Evolutionary conservation across 2,113 vertebrate genomes (phyloP).

Genomic region (Alligator mississippiensis): DNA sequence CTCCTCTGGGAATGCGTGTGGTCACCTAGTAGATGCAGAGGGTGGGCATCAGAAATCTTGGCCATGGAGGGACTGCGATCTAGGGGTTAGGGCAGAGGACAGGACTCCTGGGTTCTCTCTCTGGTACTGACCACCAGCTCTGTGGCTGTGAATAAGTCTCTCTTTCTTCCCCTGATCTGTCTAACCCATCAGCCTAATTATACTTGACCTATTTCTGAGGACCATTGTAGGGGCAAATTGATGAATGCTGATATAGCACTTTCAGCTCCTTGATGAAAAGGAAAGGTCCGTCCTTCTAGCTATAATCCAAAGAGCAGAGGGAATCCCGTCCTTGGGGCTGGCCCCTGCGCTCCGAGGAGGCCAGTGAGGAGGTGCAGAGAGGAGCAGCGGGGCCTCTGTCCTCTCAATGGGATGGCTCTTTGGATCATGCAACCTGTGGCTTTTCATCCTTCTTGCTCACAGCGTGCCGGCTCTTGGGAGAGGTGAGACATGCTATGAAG

Average conservation of each 20-base stretch:
- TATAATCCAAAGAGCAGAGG: not conserved
- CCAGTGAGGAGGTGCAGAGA: not conserved
- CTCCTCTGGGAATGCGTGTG: not conserved
- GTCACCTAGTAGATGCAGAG: not conserved
- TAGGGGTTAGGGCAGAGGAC: not conserved
- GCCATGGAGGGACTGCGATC: not conserved
- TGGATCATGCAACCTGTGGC: not conserved
- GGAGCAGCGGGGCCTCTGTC: not conserved
- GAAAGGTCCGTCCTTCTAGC: not conserved
- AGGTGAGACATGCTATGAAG: not conserved
- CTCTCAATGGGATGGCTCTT: not conserved
- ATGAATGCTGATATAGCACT: not conserved
- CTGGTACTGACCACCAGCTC: not conserved
- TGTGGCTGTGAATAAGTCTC: not conserved
- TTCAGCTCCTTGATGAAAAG: not conserved
- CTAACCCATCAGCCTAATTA: not conserved
- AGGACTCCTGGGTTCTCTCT: not conserved
- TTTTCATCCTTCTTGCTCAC: not conserved
- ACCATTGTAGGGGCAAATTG: not conserved
- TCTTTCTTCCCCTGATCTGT: not conserved
- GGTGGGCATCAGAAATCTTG: not conserved
- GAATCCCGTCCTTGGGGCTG: not conserved
- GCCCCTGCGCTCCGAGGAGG: not conserved
- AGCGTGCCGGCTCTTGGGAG: not conserved
- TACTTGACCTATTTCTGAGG: not conserved